Conservation (phyloP, 2,113 vertebrate genomes). For the Gopherus flavomarginatus region DNA sequence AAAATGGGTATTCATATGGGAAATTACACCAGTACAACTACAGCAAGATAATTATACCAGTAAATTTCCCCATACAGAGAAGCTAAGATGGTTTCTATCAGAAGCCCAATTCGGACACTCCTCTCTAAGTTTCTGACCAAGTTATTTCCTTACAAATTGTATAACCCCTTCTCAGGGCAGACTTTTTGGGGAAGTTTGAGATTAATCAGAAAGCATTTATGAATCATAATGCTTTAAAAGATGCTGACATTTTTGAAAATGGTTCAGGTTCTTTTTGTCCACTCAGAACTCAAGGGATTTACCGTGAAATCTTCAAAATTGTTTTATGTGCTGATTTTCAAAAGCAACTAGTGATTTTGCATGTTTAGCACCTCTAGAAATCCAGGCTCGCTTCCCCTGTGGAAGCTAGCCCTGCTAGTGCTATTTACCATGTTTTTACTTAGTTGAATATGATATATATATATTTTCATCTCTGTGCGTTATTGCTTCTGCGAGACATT, state of each 20-base stretch:
- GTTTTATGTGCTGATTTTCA: neutral
- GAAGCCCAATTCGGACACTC: neutral
- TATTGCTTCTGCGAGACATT: neutral
- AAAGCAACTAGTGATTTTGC: neutral
- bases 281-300: neutral
- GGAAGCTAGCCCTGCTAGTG: neutral
- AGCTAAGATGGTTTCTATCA: neutral
- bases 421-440: neutral
- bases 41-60: rapidly evolving
- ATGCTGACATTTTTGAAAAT: conserved; percentile 31
- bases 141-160: conserved; percentile 14
- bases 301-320: neutral
- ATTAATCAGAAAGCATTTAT: neutral
- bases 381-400: neutral
- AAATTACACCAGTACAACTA: neutral
- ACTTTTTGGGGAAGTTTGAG: conserved; percentile 65
- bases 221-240: conserved; percentile 60
- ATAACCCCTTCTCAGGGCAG: conserved; percentile 27
- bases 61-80: neutral
- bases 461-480: neutral
- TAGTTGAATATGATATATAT: neutral
- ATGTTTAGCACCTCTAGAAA: neutral
- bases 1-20: neutral
- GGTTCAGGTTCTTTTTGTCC: neutral
- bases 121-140: neutral